Evolutionary conservation across 2,113 vertebrate genomes (phyloP), one percentile per base, ranked within the genome.

Genomic region (Meleagris gallopavo): DNA sequence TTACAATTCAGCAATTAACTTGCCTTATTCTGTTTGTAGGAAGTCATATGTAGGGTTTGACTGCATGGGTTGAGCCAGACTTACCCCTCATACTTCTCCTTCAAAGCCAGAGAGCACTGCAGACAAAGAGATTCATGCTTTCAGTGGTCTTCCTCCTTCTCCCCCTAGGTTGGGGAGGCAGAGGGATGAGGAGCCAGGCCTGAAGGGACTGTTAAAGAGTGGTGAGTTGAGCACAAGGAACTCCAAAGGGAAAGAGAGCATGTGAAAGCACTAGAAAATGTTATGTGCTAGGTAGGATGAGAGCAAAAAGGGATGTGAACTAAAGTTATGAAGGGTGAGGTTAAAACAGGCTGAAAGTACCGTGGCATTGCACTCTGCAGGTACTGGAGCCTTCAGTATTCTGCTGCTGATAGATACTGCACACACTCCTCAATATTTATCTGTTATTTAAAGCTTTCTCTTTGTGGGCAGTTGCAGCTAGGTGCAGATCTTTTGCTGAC

Each of bases 171-270:
- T 73, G 48, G 25, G 29, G 21, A 69, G 82, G 40, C 32, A 86
- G 30, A 64, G 9, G 20, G 38, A 67, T 67, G 46, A 67, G 34
- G 73, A 80, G n/a, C 15, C 36, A 73, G 70, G n/a, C 75, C 76
- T 48, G 22, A 79, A 93, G 43, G 46, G 11, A 52, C 43, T 32
- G 36, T 34, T 73, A 75, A 43, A 86, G 90, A 82, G 64, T 13
- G 6, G 29, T 65, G 21, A 84, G 64, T 84, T 75, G 74, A 87
- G 22, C 36, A 60, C 38, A 87, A 71, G 10, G 25, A 87, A 21
- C 43, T 9, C 14, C 1, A 1, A 58, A 73, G 25, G n/a, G 18
- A 12, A 77, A 66, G 1, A 2, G 13, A 4, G 5, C 18, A 10
- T 11, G n/a, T 1, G 3, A 88, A 86, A 66, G 20, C 30, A 24